Conservation (phyloP, 1,140 invertebrate species). For the Solenopsis invicta region DNA sequence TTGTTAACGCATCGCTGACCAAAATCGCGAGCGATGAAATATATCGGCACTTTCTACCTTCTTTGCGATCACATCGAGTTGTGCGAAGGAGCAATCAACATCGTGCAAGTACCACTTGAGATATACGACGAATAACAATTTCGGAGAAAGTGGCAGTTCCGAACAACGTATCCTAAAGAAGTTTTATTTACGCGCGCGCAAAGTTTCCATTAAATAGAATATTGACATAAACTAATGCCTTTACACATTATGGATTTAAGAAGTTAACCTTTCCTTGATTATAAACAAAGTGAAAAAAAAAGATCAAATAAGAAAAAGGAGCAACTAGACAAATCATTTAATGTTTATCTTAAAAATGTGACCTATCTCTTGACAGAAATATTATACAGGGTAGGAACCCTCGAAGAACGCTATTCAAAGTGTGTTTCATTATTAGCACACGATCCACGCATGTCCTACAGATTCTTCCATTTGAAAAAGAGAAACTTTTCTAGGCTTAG, state of each 20-base stretch:
- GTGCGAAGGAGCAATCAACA: slow-evolving; percentile 39
- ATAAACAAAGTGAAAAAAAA: neutral
- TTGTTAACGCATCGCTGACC: slow-evolving; percentile 1
- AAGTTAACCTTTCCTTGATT: neutral
- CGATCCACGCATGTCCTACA: neutral
- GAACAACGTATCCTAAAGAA: slow-evolving; percentile 18
- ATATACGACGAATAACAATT: slow-evolving; percentile 49
- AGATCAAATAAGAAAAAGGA: neutral
- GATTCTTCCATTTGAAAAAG: slow-evolving; percentile 12
- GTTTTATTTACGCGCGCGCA: slow-evolving; percentile 27
- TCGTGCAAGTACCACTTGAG: slow-evolving; percentile 28
- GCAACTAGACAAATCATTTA: neutral
- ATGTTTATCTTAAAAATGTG: neutral
- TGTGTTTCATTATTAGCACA: neutral
- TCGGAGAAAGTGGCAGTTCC: slow-evolving; percentile 26
- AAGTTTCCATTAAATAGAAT: slow-evolving; percentile 2
- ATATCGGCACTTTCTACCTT: neutral
- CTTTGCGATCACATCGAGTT: slow-evolving; percentile 26
- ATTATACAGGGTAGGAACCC: neutral
- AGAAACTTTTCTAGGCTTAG: slow-evolving; percentile 41
- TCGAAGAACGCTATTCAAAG: neutral
- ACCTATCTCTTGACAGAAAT: neutral
- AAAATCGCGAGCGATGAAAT: slow-evolving; percentile 31
- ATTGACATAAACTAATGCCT: slow-evolving; percentile 18
- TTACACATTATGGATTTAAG: neutral